phyloP scores from a whole-genome alignment of 92 coral and sea anemone genomes.

The Actinostola sp. region DNA sequence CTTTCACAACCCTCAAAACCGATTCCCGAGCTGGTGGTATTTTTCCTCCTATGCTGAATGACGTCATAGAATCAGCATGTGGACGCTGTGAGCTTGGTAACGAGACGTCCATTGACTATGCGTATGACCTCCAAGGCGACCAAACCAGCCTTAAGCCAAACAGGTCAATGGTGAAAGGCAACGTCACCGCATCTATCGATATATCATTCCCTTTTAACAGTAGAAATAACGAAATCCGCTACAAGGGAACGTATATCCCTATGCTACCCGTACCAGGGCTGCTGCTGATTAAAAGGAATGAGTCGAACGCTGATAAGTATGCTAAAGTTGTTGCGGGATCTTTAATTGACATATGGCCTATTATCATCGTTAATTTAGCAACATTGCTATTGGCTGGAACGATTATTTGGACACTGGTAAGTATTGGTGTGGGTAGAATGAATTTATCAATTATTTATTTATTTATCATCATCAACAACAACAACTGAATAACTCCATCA shows the following conservation, averaged over 20 bases:
- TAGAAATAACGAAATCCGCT: conserved; percentile 28
- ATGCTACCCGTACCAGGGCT: conserved; percentile 56
- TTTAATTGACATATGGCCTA: conserved; percentile 63
- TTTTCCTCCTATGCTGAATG: conserved; percentile 31
- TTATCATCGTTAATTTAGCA: conserved; percentile 36
- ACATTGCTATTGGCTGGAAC: conserved; percentile 61
- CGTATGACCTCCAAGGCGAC: neutral
- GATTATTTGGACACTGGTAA: conserved; percentile 68
- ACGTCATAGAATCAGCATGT: conserved; percentile 42
- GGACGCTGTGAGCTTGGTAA: conserved; percentile 42
- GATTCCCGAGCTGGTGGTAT: conserved; percentile 15
- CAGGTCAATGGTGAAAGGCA: conserved; percentile 1
- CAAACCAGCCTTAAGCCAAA: conserved; percentile 10
- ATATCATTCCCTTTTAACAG: conserved; percentile 63
- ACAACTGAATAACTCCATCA: neutral
- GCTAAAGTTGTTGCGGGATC: conserved; percentile 41
- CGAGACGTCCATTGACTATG: conserved; percentile 13
- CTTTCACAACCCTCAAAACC: conserved; percentile 17
- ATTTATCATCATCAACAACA: neutral
- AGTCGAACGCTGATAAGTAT: conserved; percentile 4
- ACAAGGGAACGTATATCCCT: conserved; percentile 46
- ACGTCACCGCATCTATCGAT: conserved; percentile 19
- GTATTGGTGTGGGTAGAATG: no score
- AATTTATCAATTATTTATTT: no score
- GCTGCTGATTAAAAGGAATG: conserved; percentile 33